Conservation (phyloP, 2,888 invertebrate species). For the Ethmia dodecea region DNA sequence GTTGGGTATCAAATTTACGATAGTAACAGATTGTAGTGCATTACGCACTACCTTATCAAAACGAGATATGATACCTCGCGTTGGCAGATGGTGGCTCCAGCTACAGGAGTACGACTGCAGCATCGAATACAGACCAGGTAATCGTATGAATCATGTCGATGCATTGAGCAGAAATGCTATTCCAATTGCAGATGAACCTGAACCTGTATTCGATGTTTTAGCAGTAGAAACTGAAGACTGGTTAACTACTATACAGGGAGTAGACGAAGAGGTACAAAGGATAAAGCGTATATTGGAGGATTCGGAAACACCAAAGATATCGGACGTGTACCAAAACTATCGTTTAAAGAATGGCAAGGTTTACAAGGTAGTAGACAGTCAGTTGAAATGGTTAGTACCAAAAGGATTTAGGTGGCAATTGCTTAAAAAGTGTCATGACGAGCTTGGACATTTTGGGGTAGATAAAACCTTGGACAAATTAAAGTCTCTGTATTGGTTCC, state of each 20-base stretch:
- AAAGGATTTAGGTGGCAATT: conserved; percentile 11
- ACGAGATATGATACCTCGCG: conserved; percentile 8
- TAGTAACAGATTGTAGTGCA: conserved; percentile 16
- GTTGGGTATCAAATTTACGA: conserved; percentile 8
- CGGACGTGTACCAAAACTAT: conserved; percentile 12
- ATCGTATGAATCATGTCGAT: conserved; percentile 10
- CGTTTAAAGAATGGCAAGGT: conserved; percentile 8
- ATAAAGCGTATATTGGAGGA: conserved; percentile 7
- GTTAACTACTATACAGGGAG: conserved; percentile 11
- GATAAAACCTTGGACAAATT: conserved; percentile 16
- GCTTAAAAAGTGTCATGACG: conserved; percentile 11
- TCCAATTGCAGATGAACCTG: conserved; percentile 4
- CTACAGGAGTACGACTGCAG: conserved; percentile 12
- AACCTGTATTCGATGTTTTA: conserved; percentile 6
- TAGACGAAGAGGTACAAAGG: neutral
- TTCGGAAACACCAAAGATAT: neutral
- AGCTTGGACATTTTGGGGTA: conserved; percentile 13
- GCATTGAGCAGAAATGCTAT: conserved; percentile 11
- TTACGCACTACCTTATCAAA: conserved; percentile 12
- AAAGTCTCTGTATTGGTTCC: conserved; percentile 14
- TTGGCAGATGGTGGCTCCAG: conserved; percentile 13
- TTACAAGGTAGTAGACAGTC: conserved; percentile 9
- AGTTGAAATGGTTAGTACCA: conserved; percentile 15
- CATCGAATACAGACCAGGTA: conserved; percentile 11
- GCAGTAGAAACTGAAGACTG: conserved; percentile 9